Conservation (phyloP, 2,888 invertebrate species). For the Mactromeris polynyma region DNA sequence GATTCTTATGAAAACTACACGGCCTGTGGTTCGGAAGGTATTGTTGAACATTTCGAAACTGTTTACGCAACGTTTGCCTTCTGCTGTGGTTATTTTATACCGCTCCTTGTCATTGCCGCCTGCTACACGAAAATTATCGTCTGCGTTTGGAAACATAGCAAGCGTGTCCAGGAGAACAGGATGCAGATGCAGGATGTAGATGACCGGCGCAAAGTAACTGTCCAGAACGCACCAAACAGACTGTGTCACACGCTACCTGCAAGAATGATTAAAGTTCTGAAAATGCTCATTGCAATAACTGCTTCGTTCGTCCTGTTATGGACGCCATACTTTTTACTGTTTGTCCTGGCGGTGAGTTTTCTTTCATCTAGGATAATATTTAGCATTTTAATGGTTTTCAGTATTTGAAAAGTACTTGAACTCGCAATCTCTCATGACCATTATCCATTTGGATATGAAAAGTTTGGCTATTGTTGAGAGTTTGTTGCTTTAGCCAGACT, state of each 20-base stretch:
- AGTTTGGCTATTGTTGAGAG: too few relatives aligned
- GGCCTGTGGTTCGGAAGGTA: slow-evolving; percentile 69
- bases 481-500: too few relatives aligned
- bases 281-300: slow-evolving; percentile 52
- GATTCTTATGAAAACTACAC: slow-evolving; percentile 18
- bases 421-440: too few relatives aligned
- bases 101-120: slow-evolving; percentile 47
- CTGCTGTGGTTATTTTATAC: slow-evolving; percentile 53
- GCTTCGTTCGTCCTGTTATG: slow-evolving; percentile 57
- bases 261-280: slow-evolving; percentile 46
- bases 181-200: too few relatives aligned
- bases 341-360: slow-evolving; percentile 57
- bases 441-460: too few relatives aligned
- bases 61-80: slow-evolving; percentile 61
- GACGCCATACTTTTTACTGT: slow-evolving; percentile 66
- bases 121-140: slow-evolving; percentile 53
- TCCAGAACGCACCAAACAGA: background rate
- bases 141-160: slow-evolving; percentile 51
- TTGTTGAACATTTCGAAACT: slow-evolving; percentile 66
- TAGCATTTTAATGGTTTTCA: too few relatives aligned
- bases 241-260: slow-evolving; percentile 3
- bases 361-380: too few relatives aligned
- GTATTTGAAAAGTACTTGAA: too few relatives aligned
- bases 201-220: background rate
- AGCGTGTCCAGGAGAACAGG: background rate